Evolutionary conservation across 2,888 invertebrate species (phyloP).

Genomic region (Bugula neritina): DNA sequence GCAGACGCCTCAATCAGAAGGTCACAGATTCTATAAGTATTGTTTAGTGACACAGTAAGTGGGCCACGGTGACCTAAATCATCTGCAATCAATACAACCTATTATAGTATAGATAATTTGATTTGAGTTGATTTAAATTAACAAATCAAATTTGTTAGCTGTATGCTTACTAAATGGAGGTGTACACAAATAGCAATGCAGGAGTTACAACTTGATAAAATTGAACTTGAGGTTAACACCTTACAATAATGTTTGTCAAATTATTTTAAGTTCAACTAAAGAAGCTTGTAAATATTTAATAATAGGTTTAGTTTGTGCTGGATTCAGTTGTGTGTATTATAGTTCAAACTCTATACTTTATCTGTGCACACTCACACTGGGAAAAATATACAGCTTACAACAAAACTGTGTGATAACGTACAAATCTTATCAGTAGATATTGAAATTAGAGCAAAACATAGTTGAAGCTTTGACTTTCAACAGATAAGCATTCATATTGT

Average conservation of each 20-base stretch:
- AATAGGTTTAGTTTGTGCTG: no score
- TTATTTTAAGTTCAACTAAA: no score
- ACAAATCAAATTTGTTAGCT: background rate
- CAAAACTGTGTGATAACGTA: background rate
- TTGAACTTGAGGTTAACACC: no score
- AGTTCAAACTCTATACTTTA: no score
- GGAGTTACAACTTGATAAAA: no score
- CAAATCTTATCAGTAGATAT: background rate
- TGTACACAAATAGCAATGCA: no score
- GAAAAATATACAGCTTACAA: no score
- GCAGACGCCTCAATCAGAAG: background rate
- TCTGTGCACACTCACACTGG: no score
- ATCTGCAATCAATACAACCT: background rate
- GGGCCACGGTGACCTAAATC: conserved; percentile 15
- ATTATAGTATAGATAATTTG: background rate
- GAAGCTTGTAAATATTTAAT: no score
- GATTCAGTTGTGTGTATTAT: no score
- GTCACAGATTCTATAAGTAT: background rate
- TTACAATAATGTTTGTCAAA: no score
- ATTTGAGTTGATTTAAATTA: background rate
- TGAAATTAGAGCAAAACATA: background rate
- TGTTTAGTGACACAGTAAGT: conserved; percentile 11
- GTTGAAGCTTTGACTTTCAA: background rate
- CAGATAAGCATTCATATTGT: background rate
- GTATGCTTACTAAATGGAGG: background rate